phyloP scores from a whole-genome alignment of 2,888 invertebrate genomes.

The Diaphora mendica region DNA sequence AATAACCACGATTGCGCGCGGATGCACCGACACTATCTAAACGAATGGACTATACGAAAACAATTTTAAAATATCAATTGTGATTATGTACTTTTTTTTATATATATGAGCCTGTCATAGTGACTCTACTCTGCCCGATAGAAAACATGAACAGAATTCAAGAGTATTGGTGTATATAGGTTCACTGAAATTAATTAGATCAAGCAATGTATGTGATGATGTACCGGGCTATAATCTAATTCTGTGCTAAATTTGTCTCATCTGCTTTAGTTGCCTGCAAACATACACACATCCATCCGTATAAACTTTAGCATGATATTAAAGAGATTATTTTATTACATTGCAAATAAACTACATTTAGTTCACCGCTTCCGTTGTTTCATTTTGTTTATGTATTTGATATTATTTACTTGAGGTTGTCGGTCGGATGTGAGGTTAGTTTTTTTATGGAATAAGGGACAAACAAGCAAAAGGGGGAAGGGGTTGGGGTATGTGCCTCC shows the following conservation, averaged over 20 bases:
- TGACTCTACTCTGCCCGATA: no score
- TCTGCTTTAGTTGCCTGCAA: background rate
- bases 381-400: slow-evolving; percentile 6
- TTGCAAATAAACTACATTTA: slow-evolving; percentile 5
- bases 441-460: background rate
- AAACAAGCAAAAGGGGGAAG: no score
- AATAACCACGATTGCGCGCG: no score
- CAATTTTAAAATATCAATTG: no score
- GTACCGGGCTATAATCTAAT: background rate
- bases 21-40: no score
- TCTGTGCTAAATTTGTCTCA: background rate
- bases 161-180: no score
- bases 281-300: background rate
- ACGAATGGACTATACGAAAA: no score
- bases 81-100: no score
- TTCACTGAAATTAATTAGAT: no score
- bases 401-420: slow-evolving; percentile 19
- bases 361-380: slow-evolving; percentile 20
- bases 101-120: no score
- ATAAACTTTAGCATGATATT: background rate
- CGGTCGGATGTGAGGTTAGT: slow-evolving; percentile 8
- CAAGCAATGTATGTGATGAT: background rate
- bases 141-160: no score
- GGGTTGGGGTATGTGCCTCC: no score
- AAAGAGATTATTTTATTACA: background rate